phyloP scores from a whole-genome alignment of 23 tunicate species.

The Halocynthia aurantium region DNA sequence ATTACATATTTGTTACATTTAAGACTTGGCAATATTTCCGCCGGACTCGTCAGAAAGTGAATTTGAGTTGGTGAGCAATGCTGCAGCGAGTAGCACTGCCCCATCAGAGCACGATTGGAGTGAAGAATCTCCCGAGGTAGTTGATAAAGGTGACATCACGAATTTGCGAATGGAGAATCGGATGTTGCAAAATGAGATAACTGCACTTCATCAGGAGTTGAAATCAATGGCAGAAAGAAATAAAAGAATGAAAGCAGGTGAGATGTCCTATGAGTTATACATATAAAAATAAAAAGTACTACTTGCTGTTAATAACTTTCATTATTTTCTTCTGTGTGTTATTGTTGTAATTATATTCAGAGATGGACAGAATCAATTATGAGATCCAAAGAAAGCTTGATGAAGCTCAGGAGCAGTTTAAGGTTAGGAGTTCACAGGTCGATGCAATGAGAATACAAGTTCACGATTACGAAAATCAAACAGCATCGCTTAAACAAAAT shows the following conservation, averaged over 20 bases:
- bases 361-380: neutral
- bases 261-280: neutral
- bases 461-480: constrained; percentile 38
- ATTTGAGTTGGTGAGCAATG: constrained; percentile 82
- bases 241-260: constrained; percentile 52
- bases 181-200: constrained; percentile 51
- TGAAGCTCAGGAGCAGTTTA: constrained; percentile 46
- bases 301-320: no score
- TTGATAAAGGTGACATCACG: constrained; percentile 25
- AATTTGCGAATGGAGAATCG: constrained; percentile 47
- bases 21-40: no score
- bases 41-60: constrained; percentile 71
- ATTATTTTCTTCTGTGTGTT: no score
- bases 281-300: neutral
- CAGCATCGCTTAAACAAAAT: constrained; percentile 3
- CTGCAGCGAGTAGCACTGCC: constrained; percentile 27
- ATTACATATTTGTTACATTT: neutral
- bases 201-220: constrained; percentile 72
- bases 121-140: constrained; percentile 15
- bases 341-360: neutral
- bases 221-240: constrained; percentile 52
- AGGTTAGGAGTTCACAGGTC: constrained; percentile 41
- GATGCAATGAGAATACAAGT: constrained; percentile 43
- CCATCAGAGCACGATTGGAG: constrained; percentile 59
- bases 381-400: constrained; percentile 45